A percentile compares a stretch with the other conserved stretches of the same genome.
phyloP scores from a whole-genome alignment of 2,888 invertebrate genomes.

The Bugula neritina region DNA sequence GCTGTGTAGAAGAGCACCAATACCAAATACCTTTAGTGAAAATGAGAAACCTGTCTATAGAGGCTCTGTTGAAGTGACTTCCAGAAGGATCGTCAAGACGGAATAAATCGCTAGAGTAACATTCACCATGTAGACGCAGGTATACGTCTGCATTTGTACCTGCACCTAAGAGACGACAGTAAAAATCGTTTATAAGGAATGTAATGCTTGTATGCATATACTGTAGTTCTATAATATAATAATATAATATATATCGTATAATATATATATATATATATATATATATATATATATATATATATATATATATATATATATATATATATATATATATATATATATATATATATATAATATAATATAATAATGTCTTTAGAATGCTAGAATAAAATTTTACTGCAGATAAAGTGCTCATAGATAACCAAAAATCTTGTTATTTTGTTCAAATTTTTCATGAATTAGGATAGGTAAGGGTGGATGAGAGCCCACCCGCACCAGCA shows the following conservation, averaged over 20 bases:
- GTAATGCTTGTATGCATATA: too few relatives aligned
- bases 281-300: slow-evolving; percentile 29
- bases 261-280: slow-evolving; percentile 24
- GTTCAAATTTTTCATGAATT: too few relatives aligned
- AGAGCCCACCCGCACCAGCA: too few relatives aligned
- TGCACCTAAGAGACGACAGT: slow-evolving; percentile 21
- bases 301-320: slow-evolving; percentile 29
- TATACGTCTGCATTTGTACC: slow-evolving; percentile 22
- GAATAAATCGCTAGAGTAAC: slow-evolving; percentile 20
- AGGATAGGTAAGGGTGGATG: too few relatives aligned
- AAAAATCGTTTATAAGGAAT: too few relatives aligned
- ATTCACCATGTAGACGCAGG: slow-evolving; percentile 26
- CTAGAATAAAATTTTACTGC: neutral
- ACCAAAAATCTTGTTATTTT: too few relatives aligned
- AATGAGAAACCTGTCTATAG: slow-evolving; percentile 24
- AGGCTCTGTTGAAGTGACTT: slow-evolving; percentile 18
- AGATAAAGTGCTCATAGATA: too few relatives aligned
- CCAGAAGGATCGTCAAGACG: neutral
- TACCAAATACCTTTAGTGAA: slow-evolving; percentile 27
- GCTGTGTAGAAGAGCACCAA: too few relatives aligned
- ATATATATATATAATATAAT: slow-evolving; percentile 30
- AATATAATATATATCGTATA: too few relatives aligned
- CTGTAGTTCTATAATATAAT: too few relatives aligned
- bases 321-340: too few relatives aligned
- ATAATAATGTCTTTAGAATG: slow-evolving; percentile 21